Evolutionary conservation across 2,113 vertebrate species (phyloP), one percentile per base, ranked within the genome.

Genomic region (Himantopus leucocephalus): DNA sequence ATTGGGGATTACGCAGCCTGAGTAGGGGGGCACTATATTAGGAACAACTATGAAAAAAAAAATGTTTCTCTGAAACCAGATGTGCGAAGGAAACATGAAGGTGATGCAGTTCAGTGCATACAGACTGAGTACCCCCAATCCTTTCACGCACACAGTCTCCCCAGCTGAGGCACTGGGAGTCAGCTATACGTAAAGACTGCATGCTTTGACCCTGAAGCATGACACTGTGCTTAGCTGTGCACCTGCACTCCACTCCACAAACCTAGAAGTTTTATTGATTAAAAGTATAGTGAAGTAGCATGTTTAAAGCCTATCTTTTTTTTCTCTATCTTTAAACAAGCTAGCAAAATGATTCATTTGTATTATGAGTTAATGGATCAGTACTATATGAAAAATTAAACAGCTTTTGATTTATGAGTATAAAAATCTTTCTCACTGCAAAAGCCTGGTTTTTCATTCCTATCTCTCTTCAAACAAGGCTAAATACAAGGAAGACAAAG

Each of bases 251-350:
- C 26, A 11, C 67, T 43, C 52, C 55, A 92, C 67, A 83, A 62
- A 43, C 50, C 50, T 80, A 35, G 10, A 60, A 37, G 60, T 35
- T 59, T 60, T 88, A 5, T 27, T 62, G 53, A 76, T 52, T 56
- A 55, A 41, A 94, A 88, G n/a, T 73, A 48, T n/a, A 8, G 3
- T 50, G 74, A 92, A 88, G 58, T 80, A 90, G 86, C 53, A 70
- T 58, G 39, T 91, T 88, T 68, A 87, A 95, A 95, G 53, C 35
- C 58, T 90, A 16, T 74, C 37, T 27, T 48, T 47, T 75, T 23
- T 70, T 79, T n/a, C 19, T 71, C 89, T 70, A 2, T 78, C 48
- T 91, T 78, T 87, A 88, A 92, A 75, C 70, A 94, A 96, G 88
- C 62, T 76, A 89, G 58, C 43, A 79, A 91, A 79, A 62, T 13